These are phyloP conservation scores for Diabrotica balteata DNA, from an alignment of 2,888 invertebrate species.

Conservation along the genomic window DNA sequence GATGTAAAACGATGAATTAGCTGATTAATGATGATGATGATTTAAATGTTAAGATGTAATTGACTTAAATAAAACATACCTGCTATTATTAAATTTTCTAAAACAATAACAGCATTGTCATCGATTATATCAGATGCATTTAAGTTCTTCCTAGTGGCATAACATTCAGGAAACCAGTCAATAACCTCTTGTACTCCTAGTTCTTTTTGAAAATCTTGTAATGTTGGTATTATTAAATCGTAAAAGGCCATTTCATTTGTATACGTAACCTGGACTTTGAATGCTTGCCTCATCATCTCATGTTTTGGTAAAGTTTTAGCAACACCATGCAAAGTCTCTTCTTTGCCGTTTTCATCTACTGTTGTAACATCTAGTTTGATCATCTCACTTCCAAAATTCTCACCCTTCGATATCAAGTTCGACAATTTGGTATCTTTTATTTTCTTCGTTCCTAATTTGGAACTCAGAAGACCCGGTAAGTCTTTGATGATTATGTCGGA, in stretches of 20 bases:
- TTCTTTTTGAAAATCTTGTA: constrained; percentile 5
- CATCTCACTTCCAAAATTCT: constrained; percentile 7
- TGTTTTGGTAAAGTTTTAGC: constrained; percentile 12
- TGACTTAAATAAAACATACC: neutral
- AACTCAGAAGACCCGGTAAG: too few relatives aligned
- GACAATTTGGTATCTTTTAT: neutral
- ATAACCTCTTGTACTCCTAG: constrained; percentile 3
- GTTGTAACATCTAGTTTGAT: neutral
- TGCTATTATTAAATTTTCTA: constrained; percentile 6
- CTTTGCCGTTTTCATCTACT: neutral
- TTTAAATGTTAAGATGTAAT: too few relatives aligned
- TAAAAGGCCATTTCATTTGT: constrained; percentile 12
- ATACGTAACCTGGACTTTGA: constrained; percentile 7
- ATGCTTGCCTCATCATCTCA: constrained; percentile 3
- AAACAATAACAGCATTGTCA: constrained; percentile 2
- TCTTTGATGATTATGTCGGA: too few relatives aligned
- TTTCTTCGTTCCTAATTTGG: neutral
- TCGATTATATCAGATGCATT: neutral
- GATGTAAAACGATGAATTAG: too few relatives aligned
- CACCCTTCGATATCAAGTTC: neutral
- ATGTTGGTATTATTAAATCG: constrained; percentile 1
- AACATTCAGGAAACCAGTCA: constrained; percentile 8
- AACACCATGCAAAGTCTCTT: neutral
- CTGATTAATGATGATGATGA: too few relatives aligned
- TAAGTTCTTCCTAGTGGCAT: constrained; percentile 6